Conservation (phyloP, 2,797 vertebrate species). For the Syngnathus acus region DNA sequence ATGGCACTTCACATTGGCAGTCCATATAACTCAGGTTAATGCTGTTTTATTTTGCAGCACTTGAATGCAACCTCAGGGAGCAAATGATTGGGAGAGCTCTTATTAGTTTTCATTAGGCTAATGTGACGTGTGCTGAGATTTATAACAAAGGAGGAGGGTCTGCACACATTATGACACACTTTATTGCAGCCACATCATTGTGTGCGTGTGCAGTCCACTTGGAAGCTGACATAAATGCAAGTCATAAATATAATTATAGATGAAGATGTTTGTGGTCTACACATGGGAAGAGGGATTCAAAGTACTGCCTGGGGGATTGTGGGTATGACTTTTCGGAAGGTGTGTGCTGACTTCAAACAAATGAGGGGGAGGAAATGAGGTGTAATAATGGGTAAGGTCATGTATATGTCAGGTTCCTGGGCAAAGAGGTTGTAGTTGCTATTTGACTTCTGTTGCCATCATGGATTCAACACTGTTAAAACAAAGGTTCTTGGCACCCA, state of each 20-base stretch:
- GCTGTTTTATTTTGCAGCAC: conserved; percentile 62
- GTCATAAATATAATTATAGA: conserved; percentile 10
- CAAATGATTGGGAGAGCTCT: conserved; percentile 55
- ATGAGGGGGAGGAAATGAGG: conserved; percentile 14
- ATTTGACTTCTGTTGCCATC: too few relatives aligned
- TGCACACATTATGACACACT: conserved; percentile 12
- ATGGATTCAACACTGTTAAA: too few relatives aligned
- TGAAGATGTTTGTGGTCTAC: conserved; percentile 6
- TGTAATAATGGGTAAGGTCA: conserved; percentile 7
- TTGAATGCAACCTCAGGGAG: conserved; percentile 45
- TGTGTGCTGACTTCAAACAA: conserved; percentile 6
- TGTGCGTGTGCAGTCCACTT: conserved; percentile 7
- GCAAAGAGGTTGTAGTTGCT: too few relatives aligned
- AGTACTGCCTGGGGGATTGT: conserved; percentile 19
- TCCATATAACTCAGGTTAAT: conserved; percentile 62
- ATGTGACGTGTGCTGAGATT: conserved; percentile 55
- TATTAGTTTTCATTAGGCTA: conserved; percentile 68
- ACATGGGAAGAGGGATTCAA: conserved; percentile 16
- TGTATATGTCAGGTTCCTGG: background rate
- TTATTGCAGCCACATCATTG: background rate
- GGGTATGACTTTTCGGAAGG: conserved; percentile 24
- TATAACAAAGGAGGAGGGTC: conserved; percentile 28
- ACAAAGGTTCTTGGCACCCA: too few relatives aligned
- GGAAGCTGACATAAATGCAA: conserved; percentile 1
- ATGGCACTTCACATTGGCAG: conserved; percentile 53